Evolutionary conservation across 2,797 vertebrate genomes (phyloP).

Genomic region (Danionella dracula): DNA sequence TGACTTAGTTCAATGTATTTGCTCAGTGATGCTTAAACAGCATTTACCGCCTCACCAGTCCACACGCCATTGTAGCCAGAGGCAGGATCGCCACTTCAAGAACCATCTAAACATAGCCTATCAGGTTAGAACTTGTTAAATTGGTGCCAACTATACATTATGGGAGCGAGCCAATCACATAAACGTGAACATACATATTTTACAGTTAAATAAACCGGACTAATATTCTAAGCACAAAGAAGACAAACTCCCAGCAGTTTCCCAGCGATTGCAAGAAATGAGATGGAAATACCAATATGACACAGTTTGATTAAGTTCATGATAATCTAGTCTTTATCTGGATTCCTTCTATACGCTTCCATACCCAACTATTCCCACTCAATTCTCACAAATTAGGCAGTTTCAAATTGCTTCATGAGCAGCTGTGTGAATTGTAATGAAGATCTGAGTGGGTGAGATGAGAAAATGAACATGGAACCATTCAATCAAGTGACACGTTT

Average conservation of each 20-base stretch:
- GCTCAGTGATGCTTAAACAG: slow-evolving; percentile 65
- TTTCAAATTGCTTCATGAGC: slow-evolving; percentile 32
- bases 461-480: slow-evolving; percentile 58
- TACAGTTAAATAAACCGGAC: no score
- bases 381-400: slow-evolving; percentile 18
- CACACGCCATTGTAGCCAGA: slow-evolving; percentile 55
- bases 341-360: slow-evolving; percentile 19
- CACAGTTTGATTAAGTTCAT: background rate
- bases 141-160: slow-evolving; percentile 52
- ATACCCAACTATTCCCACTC: slow-evolving; percentile 7
- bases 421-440: slow-evolving; percentile 22
- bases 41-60: slow-evolving; percentile 65
- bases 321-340: slow-evolving; percentile 16
- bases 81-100: slow-evolving; percentile 55
- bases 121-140: slow-evolving; percentile 52
- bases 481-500: slow-evolving; percentile 62
- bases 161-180: no score
- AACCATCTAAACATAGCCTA: slow-evolving; percentile 56
- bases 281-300: background rate
- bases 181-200: no score
- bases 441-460: slow-evolving; percentile 45
- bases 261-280: background rate
- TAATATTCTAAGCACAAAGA: background rate
- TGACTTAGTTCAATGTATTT: slow-evolving; percentile 61
- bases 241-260: background rate